A percentile compares a stretch with the other conserved stretches of the same genome.
Evolutionary conservation across 2,888 invertebrate genomes (phyloP).

Genomic region (Cheilosia impressa): DNA sequence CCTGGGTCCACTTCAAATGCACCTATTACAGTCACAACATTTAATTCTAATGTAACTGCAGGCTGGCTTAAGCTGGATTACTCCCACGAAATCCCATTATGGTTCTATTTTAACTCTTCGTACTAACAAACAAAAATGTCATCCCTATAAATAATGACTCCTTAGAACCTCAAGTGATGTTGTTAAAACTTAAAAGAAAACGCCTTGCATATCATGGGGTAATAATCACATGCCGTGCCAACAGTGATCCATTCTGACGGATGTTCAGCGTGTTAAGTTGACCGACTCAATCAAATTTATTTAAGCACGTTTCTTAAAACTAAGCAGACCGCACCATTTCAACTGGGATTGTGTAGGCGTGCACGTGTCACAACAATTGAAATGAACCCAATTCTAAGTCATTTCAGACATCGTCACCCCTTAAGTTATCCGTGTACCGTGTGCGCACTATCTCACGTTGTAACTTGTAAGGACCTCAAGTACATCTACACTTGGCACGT

Average conservation of each 20-base stretch:
- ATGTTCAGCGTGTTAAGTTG: constrained; percentile 31
- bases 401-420: constrained; percentile 35
- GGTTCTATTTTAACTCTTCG: too few relatives aligned
- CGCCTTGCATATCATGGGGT: neutral
- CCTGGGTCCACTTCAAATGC: too few relatives aligned
- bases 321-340: constrained; percentile 3
- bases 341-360: constrained; percentile 18
- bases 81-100: too few relatives aligned
- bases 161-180: too few relatives aligned
- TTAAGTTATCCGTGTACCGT: neutral
- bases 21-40: too few relatives aligned
- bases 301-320: constrained; percentile 45
- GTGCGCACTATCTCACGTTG: constrained; percentile 33
- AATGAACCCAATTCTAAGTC: constrained; percentile 39
- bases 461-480: constrained; percentile 31
- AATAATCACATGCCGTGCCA: constrained; percentile 15
- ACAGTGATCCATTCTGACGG: constrained; percentile 15
- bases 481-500: constrained; percentile 52
- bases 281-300: constrained; percentile 42
- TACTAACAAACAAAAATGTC: too few relatives aligned
- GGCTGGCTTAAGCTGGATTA: too few relatives aligned
- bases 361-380: constrained; percentile 62
- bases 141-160: too few relatives aligned
- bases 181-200: too few relatives aligned
- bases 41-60: too few relatives aligned